Evolutionary conservation across 2,888 invertebrate genomes (phyloP).

Genomic region (Tetramorium bicarinatum): DNA sequence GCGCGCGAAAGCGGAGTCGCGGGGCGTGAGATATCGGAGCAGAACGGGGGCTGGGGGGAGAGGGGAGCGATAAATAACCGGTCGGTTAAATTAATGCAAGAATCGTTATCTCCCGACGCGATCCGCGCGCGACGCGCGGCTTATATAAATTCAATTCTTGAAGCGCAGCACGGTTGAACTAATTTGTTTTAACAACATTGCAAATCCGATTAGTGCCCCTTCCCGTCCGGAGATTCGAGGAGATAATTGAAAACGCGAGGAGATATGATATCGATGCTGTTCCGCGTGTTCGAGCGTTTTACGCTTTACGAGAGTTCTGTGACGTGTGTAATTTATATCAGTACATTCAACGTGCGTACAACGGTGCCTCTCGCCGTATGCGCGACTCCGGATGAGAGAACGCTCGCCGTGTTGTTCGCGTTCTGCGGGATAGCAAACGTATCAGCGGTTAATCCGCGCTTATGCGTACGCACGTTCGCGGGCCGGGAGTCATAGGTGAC

Average conservation of each 20-base stretch:
- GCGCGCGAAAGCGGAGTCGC: constrained; percentile 17
- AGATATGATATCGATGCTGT: constrained; percentile 35
- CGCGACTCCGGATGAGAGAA: neutral
- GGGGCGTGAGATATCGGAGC: neutral
- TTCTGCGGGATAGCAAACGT: constrained; percentile 20
- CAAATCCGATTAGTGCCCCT: constrained; percentile 39
- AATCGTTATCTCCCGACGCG: constrained; percentile 25
- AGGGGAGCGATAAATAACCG: constrained; percentile 3
- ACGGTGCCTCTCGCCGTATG: neutral
- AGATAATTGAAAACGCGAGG: constrained; percentile 38
- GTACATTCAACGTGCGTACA: neutral
- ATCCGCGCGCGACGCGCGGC: neutral
- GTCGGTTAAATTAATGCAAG: neutral
- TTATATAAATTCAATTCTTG: constrained; percentile 27
- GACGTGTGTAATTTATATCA: constrained; percentile 47
- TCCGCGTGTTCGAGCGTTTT: constrained; percentile 22
- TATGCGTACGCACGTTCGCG: constrained; percentile 27
- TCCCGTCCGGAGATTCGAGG: neutral
- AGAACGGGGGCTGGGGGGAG: neutral
- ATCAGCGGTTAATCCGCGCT: constrained; percentile 44
- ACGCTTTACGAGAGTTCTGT: neutral
- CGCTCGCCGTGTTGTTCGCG: constrained; percentile 8
- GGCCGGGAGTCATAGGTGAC: constrained; percentile 72
- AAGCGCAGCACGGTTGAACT: constrained; percentile 10
- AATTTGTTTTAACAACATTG: constrained; percentile 41